phyloP scores from a whole-genome alignment of 2,797 vertebrate genomes.

The Syngnathus acus region DNA sequence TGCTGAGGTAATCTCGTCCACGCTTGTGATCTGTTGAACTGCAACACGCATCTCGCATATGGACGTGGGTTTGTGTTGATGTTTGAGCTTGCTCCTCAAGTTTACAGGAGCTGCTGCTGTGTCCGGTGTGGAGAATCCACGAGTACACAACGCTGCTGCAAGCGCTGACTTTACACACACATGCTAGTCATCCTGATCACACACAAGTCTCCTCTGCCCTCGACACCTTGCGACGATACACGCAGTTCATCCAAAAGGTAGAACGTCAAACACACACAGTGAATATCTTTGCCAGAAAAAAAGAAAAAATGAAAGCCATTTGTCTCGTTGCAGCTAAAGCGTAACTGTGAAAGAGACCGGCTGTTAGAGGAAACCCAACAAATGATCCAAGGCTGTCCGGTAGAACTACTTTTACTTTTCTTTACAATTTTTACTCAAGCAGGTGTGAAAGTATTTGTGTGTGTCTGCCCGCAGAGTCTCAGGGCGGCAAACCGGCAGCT shows the following conservation, averaged over 20 bases:
- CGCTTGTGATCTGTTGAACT: background rate
- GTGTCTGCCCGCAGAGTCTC: conserved; percentile 62
- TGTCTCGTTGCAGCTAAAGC: conserved; percentile 67
- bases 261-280: background rate
- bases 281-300: background rate
- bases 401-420: conserved; percentile 33
- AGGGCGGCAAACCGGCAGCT: conserved; percentile 75
- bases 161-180: conserved; percentile 70
- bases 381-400: conserved; percentile 75
- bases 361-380: conserved; percentile 69
- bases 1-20: conserved; percentile 73
- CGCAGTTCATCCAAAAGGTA: conserved; percentile 72
- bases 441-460: background rate
- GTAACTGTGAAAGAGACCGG: conserved; percentile 52
- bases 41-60: background rate
- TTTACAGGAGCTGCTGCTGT: conserved; percentile 78
- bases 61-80: background rate
- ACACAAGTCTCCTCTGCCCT: conserved; percentile 64
- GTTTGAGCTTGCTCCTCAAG: conserved; percentile 47
- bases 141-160: conserved; percentile 78
- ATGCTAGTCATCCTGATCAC: conserved; percentile 66
- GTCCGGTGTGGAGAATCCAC: conserved; percentile 70
- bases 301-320: background rate
- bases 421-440: background rate
- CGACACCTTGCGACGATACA: conserved; percentile 59